Evolutionary conservation across 2,113 vertebrate species (phyloP), one percentile per base, ranked within the genome.

Genomic region (Oryzias woworae): DNA sequence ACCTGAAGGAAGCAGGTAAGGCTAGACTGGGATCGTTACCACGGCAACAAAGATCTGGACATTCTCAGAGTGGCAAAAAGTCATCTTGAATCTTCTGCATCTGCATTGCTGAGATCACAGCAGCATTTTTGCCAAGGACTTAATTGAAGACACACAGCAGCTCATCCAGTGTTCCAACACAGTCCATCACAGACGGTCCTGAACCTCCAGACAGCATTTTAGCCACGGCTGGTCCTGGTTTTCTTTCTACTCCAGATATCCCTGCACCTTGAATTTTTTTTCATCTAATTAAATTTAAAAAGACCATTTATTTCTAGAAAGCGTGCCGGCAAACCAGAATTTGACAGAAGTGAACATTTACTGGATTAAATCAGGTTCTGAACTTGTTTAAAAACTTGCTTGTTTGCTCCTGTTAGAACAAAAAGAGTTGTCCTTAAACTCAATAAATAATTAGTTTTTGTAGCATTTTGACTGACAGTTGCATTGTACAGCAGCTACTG

Each of bases 121-220:
- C 24, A 60, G 52, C 15, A 66, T 36, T 13, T 56, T 36, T 24
- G 75, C 66, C 69, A 86, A 78, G 66, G 2, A 59, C 80, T 64
- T 85, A 75, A 89, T 87, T 90, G 51, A 81, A 89, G 85, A 73
- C 90, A 90, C 82, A 84, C 78, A 51, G 71, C 28, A 59, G 7
- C 51, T 80, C 53, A 70, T 81, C 51, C 41, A 69, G 61, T 80
- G 67, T 78, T 75, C 80, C 60, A 55, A 56, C 54, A 47, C 52
- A 24, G 31, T 58, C 58, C 24, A 75, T 84, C 77, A 81, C 44
- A 69, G 47, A 62, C 77, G 88, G 53, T 60, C 53, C 16, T 71
- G 59, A 66, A 79, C 61, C 58, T 42, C 58, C 36, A 17, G 60
- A 60, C 5, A 4, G 14, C 41, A 16, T 41, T 41, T 36, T 28